These are phyloP conservation scores for Trachelus iudaicus DNA, from an alignment of 2,888 invertebrate genomes.

Conservation along the genomic window DNA sequence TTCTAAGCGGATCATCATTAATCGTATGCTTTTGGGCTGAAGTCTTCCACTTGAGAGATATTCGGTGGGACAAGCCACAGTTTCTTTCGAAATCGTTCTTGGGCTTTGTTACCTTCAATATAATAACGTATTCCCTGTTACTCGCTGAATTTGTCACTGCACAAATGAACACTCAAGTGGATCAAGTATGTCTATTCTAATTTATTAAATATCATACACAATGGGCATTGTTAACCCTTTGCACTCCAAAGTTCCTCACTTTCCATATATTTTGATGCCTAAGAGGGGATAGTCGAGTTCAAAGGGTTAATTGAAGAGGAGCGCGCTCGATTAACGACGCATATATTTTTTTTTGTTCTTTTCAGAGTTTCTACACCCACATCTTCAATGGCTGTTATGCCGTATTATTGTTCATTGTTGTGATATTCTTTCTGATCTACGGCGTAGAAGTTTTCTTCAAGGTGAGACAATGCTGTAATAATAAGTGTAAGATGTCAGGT, in stretches of 20 bases:
- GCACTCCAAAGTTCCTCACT: too few species aligned
- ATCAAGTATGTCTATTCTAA: slow-evolving; percentile 43
- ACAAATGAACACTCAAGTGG: slow-evolving; percentile 60
- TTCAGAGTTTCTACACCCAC: slow-evolving; percentile 81
- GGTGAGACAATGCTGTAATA: slow-evolving; percentile 66
- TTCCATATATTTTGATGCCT: too few species aligned
- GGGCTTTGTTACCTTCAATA: slow-evolving; percentile 89
- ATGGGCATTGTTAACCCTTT: not conserved
- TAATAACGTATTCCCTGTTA: slow-evolving; percentile 87
- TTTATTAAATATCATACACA: not conserved
- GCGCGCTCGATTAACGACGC: not conserved
- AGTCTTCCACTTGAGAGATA: slow-evolving; percentile 89
- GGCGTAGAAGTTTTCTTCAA: slow-evolving; percentile 95
- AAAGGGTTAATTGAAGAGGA: not conserved
- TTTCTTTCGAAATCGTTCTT: slow-evolving; percentile 92
- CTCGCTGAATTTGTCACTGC: slow-evolving; percentile 77
- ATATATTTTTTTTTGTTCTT: slow-evolving; percentile 40
- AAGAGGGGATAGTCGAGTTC: too few species aligned
- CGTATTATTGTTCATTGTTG: slow-evolving; percentile 88
- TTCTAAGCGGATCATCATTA: slow-evolving; percentile 88
- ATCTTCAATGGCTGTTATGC: slow-evolving; percentile 94
- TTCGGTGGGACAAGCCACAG: slow-evolving; percentile 88
- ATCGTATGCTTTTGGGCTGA: slow-evolving; percentile 96
- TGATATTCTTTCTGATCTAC: slow-evolving; percentile 92
- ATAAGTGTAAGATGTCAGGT: not conserved